These are phyloP conservation scores for Amia ocellicauda DNA, from an alignment of 2,113 vertebrate species.

Conservation along the genomic window DNA sequence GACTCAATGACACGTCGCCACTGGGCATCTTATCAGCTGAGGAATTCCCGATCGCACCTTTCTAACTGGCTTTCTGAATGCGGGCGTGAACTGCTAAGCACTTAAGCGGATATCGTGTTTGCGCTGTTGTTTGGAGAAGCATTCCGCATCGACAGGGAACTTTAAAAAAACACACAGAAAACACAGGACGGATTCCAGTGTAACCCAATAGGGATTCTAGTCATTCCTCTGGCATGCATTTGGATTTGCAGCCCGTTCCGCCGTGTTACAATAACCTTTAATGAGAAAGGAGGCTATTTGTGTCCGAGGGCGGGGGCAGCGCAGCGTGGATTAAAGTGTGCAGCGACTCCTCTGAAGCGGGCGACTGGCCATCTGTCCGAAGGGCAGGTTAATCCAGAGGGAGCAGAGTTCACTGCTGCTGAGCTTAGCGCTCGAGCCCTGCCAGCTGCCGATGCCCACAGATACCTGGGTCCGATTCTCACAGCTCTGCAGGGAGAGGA, in stretches of 20 bases:
- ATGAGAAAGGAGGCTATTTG: conserved; percentile 1
- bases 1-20: too few species aligned
- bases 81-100: too few species aligned
- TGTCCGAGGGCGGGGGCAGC: conserved; percentile 2
- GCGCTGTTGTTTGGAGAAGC: too few species aligned
- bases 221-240: conserved; percentile 6
- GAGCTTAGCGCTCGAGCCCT: background rate
- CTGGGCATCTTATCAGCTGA: too few species aligned
- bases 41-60: too few species aligned
- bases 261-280: conserved; percentile 4
- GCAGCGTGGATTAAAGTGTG: background rate
- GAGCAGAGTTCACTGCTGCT: background rate
- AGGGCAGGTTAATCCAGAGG: conserved; percentile 1
- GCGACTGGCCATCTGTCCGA: conserved; percentile 8
- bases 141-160: background rate
- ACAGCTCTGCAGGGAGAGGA: too few species aligned
- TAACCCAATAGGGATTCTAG: conserved; percentile 11
- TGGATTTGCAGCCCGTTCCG: conserved; percentile 15
- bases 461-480: too few species aligned
- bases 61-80: too few species aligned
- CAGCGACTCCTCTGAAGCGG: background rate
- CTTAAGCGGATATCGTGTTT: background rate
- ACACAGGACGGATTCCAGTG: background rate
- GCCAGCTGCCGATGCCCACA: background rate
- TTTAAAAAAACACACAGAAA: conserved; percentile 2